Evolutionary conservation across 2,113 vertebrate genomes (phyloP), one percentile per base, ranked within the genome.

Genomic region (Elephantulus edwardii): DNA sequence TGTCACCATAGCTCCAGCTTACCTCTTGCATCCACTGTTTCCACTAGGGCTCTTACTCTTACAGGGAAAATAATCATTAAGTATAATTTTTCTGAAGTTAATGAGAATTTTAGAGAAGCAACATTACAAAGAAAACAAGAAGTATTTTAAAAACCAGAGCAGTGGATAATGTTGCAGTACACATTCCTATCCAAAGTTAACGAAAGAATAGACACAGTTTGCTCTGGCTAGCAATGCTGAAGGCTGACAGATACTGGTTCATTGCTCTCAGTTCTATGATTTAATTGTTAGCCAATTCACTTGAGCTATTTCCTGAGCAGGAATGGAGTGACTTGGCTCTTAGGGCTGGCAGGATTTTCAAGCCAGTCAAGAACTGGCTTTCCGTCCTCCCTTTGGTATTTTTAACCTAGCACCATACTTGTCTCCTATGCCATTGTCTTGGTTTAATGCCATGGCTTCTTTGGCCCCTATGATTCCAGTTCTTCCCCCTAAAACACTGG

Each of bases 181-280:
- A 44, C 26, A 35, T 54, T 52, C 16, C 35, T 17, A 64, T 22
- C 28, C 44, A 58, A 26, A 58, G 33, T 22, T 9, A 35, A 52
- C 42, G 4, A 9, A 22, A 30, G 80, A 16, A 0, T 12, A 30
- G n/a, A 16, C 0, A 3, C 0, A 3, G 24, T 81, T 38, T 33
- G 12, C 24, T 33, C 44, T 42, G 28, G 35, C 20, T 60, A 68
- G 19, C 35, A 26, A 24, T 5, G 2, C 0, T 1, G 9, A 30
- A 19, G 33, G 5, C 20, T 77, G 72, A 33, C 6, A 0, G 52
- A n/a, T 13, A 13, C 19, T 4, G 14, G 26, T 17, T 28, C 71
- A 5, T 85, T n/a, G 40, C 62, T 56, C 13, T 0, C 42, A 2
- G 30, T 28, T 30, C 70, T 2, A 28, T 30, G 19, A 46, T 33